Conservation (phyloP, 2,113 vertebrate genomes). For the Myrmecophaga tridactyla region DNA sequence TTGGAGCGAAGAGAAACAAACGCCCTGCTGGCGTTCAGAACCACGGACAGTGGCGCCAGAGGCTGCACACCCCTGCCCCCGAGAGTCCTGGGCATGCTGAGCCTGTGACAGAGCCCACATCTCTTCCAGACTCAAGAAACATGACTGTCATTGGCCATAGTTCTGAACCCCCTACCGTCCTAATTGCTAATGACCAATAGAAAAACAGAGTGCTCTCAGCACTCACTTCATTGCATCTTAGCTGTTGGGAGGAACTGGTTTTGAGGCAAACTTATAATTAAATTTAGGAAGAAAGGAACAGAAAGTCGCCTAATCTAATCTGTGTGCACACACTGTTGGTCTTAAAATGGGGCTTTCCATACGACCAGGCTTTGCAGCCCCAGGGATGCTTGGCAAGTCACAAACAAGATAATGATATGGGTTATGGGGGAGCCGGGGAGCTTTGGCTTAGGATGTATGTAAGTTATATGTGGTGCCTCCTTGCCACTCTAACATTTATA, state of each 20-base stretch:
- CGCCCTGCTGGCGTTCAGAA: conserved; percentile 60
- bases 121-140: background rate
- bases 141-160: background rate
- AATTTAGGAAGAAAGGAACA: background rate
- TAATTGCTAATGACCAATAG: background rate
- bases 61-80: background rate
- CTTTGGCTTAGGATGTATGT: background rate
- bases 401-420: background rate
- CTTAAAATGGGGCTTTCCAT: background rate
- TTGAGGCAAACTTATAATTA: background rate
- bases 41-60: conserved; percentile 58
- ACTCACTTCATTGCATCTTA: background rate
- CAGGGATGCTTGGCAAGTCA: background rate
- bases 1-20: background rate
- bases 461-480: background rate
- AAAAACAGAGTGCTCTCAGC: background rate
- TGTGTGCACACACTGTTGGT: background rate
- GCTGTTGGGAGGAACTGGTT: background rate
- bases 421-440: accelerated
- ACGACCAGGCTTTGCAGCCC: background rate
- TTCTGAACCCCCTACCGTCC: background rate
- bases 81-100: background rate
- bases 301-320: background rate
- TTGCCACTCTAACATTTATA: accelerated
- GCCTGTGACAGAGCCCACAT: background rate